phyloP scores from a whole-genome alignment of 2,113 vertebrate genomes.

The Elaphurus davidianus region DNA sequence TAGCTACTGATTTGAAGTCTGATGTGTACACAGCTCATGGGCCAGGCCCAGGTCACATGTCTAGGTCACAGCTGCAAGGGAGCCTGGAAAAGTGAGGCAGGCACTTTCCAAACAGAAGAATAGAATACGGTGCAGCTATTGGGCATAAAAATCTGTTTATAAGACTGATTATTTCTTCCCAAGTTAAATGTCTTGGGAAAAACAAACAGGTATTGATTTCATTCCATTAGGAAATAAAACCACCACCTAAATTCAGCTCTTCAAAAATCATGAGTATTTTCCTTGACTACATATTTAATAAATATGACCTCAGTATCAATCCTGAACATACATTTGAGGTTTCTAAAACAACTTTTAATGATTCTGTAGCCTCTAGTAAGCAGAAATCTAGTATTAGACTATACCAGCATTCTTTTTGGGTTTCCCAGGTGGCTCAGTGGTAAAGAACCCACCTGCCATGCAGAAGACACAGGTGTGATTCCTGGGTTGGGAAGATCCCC shows the following conservation, averaged over 20 bases:
- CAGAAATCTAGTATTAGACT: not conserved
- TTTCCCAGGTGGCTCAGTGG: not conserved
- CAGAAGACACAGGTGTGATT: not conserved
- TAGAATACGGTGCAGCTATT: not conserved
- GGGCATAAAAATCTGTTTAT: not conserved
- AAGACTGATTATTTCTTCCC: not conserved
- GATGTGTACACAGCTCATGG: not conserved
- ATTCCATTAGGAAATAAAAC: not conserved
- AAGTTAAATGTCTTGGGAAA: not conserved
- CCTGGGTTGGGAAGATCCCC: not conserved
- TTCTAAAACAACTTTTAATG: not conserved
- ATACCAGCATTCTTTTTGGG: not conserved
- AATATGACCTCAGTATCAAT: not conserved
- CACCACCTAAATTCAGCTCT: not conserved
- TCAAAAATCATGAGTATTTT: not conserved
- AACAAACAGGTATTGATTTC: not conserved
- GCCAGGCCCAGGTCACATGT: not conserved
- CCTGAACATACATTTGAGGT: not conserved
- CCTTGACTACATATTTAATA: not conserved
- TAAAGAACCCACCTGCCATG: not conserved
- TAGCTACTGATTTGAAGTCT: not conserved
- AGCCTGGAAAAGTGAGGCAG: not conserved
- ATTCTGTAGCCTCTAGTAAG: not conserved
- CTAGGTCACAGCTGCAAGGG: not conserved
- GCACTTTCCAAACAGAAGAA: not conserved